These are phyloP conservation scores for Metellina segmentata DNA, from an alignment of 2,888 invertebrate genomes.

Conservation along the genomic window DNA sequence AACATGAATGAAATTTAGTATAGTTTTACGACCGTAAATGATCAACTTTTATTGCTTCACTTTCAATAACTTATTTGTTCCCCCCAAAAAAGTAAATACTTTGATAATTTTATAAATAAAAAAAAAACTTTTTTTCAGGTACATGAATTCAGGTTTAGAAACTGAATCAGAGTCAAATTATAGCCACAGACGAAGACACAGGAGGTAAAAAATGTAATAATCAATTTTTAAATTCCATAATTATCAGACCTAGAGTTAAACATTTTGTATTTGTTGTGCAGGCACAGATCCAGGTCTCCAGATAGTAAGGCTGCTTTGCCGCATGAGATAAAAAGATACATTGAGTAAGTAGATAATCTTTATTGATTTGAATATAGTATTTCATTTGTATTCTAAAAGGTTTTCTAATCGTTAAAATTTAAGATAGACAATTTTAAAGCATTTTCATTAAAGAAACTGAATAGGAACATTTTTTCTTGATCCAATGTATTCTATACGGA, in stretches of 20 bases:
- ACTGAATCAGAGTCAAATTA: slow-evolving; percentile 82
- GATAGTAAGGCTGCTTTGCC: slow-evolving; percentile 87
- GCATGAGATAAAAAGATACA: slow-evolving; percentile 90
- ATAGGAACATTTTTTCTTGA: too few relatives aligned
- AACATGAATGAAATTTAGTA: too few relatives aligned
- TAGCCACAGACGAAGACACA: slow-evolving; percentile 80
- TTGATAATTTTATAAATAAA: not conserved
- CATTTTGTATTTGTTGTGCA: slow-evolving; percentile 18
- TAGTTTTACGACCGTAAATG: too few relatives aligned
- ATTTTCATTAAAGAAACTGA: too few relatives aligned
- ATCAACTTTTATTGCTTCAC: too few relatives aligned
- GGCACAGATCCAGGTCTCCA: slow-evolving; percentile 84
- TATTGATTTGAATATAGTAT: too few relatives aligned
- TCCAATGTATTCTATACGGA: too few relatives aligned
- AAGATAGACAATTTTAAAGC: too few relatives aligned
- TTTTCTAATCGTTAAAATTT: too few relatives aligned
- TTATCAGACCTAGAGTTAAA: not conserved
- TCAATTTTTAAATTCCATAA: not conserved
- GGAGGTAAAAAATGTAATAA: slow-evolving; percentile 50
- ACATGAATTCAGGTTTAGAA: slow-evolving; percentile 82
- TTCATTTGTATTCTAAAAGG: too few relatives aligned
- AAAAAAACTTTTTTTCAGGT: slow-evolving; percentile 78
- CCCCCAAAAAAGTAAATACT: too few relatives aligned
- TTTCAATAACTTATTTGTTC: too few relatives aligned
- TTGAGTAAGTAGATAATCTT: slow-evolving; percentile 86